These are phyloP conservation scores for Ericerus pela DNA, from an alignment of 1,140 invertebrate genomes.

Conservation along the genomic window DNA sequence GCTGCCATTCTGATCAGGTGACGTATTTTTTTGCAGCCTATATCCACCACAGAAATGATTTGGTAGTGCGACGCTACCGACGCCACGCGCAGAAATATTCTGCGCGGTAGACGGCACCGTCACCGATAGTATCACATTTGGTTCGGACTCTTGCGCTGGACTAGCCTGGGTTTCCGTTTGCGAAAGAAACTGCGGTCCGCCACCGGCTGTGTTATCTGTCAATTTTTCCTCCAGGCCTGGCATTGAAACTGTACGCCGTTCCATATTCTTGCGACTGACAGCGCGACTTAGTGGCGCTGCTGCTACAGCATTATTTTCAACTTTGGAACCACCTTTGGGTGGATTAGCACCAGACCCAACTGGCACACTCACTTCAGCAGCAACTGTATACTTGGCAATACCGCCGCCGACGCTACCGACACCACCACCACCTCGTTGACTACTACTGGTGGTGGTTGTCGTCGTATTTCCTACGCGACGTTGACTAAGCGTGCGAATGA, in stretches of 20 bases:
- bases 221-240: slow-evolving; percentile 31
- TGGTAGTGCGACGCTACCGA: too few species aligned
- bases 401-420: not conserved
- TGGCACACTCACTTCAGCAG: not conserved
- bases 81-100: too few species aligned
- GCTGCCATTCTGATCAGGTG: not conserved
- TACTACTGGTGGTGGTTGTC: too few species aligned
- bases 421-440: not conserved
- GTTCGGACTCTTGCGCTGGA: not conserved
- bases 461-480: not conserved
- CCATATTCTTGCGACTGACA: slow-evolving; percentile 14
- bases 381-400: not conserved
- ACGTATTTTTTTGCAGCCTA: not conserved
- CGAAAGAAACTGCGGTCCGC: not conserved
- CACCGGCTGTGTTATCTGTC: not conserved
- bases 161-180: not conserved
- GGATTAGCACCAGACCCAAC: too few species aligned
- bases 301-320: too few species aligned
- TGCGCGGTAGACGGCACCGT: not conserved
- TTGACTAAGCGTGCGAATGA: not conserved
- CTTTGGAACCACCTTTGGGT: too few species aligned
- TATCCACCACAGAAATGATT: not conserved
- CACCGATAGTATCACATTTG: not conserved
- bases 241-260: slow-evolving; percentile 37
- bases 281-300: too few species aligned